phyloP scores from a whole-genome alignment of 1,140 invertebrate genomes.

The Apis florea region DNA sequence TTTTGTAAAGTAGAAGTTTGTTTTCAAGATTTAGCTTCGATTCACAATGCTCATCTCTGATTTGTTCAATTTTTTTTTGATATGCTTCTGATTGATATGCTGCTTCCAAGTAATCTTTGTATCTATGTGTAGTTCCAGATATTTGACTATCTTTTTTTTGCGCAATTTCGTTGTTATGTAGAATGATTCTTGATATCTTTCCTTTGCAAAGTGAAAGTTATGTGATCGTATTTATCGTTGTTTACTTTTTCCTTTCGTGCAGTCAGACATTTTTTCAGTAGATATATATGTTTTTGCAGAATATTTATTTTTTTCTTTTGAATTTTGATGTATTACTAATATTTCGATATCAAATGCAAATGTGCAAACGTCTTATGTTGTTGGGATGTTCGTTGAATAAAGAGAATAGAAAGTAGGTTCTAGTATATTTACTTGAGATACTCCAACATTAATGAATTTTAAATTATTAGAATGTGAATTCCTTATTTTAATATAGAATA shows the following conservation, averaged over 20 bases:
- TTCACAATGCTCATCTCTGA: no score
- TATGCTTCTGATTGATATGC: background rate
- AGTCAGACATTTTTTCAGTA: background rate
- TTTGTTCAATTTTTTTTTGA: no score
- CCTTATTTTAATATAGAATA: background rate
- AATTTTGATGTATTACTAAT: background rate
- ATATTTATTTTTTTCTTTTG: background rate
- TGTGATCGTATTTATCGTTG: background rate
- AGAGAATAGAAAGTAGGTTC: no score
- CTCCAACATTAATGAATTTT: background rate
- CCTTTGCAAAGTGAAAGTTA: background rate
- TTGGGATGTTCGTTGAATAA: background rate
- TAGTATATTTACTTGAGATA: background rate
- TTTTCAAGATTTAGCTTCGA: background rate
- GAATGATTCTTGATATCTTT: background rate
- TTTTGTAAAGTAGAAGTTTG: background rate
- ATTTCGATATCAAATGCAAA: background rate
- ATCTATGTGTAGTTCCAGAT: background rate
- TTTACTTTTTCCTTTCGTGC: background rate
- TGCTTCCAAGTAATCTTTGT: background rate
- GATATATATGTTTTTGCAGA: background rate
- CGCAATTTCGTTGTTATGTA: background rate
- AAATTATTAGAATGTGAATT: background rate
- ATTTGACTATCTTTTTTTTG: background rate
- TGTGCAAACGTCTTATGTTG: background rate